Evolutionary conservation across 2,888 invertebrate genomes (phyloP).

Genomic region (Petrolisthes manimaculis): DNA sequence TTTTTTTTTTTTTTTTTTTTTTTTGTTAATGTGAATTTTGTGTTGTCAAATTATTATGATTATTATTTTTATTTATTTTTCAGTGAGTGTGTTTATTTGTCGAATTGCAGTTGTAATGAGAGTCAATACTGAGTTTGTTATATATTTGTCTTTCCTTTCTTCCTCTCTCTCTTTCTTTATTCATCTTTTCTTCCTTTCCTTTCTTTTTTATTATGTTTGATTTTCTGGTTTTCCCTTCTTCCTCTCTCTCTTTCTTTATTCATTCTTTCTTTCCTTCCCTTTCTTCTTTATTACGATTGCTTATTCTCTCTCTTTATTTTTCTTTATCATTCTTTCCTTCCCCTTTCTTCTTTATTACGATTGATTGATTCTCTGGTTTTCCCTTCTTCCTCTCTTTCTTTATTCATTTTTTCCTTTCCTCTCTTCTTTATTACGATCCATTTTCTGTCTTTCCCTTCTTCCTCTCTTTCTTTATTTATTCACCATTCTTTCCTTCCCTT

Average conservation of each 20-base stretch:
- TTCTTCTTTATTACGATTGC: no score
- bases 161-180: slow-evolving; percentile 1
- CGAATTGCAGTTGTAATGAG: no score
- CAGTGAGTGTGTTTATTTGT: no score
- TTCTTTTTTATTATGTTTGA: not conserved
- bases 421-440: not conserved
- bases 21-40: not conserved
- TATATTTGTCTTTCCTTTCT: not conserved
- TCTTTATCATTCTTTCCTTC: not conserved
- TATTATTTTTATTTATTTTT: no score
- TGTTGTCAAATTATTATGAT: no score
- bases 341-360: no score
- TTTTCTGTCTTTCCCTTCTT: not conserved
- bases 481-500: not conserved
- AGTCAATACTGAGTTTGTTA: no score
- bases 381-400: no score
- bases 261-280: not conserved
- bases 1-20: no score
- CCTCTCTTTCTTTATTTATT: not conserved
- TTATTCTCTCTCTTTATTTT: no score
- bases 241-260: not conserved
- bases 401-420: not conserved
- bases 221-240: not conserved
- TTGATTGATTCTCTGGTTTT: no score
- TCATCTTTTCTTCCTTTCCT: not conserved